phyloP scores from a whole-genome alignment of 1,140 invertebrate species.

The Telenomus remus region DNA sequence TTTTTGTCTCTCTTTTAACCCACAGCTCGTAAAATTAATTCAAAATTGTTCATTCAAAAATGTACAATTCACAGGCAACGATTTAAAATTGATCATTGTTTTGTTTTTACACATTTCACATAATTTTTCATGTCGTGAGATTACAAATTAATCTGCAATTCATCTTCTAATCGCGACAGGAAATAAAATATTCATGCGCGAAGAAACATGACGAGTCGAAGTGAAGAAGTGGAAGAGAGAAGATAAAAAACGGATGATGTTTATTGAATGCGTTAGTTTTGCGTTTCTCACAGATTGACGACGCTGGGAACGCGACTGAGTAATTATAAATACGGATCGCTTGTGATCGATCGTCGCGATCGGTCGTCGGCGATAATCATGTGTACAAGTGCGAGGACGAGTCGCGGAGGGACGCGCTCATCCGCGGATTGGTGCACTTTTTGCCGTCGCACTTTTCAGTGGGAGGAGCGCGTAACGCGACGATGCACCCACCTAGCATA shows the following conservation, averaged over 20 bases:
- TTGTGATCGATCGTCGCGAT: constrained; percentile 40
- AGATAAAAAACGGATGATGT: constrained; percentile 14
- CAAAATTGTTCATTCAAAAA: no score
- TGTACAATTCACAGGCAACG: no score
- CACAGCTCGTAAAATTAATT: no score
- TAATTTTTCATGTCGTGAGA: no score
- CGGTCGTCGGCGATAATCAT: constrained; percentile 22
- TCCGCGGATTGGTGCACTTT: constrained; percentile 43
- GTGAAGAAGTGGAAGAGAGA: constrained; percentile 11
- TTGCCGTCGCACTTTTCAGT: constrained; percentile 47
- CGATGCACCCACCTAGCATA: constrained; percentile 36
- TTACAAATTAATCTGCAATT: constrained; percentile 8
- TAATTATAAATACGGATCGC: constrained; percentile 41
- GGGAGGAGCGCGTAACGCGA: constrained; percentile 54
- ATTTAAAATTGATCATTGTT: no score
- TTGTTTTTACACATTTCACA: no score
- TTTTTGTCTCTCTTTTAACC: no score
- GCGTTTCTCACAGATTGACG: constrained; percentile 43
- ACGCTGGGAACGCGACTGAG: constrained; percentile 6
- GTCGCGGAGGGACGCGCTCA: constrained; percentile 17
- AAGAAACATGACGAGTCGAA: no score
- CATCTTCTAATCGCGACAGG: constrained; percentile 39
- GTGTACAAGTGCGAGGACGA: constrained; percentile 8
- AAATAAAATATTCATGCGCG: constrained; percentile 41
- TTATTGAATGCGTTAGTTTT: no score